Evolutionary conservation across 2,797 vertebrate genomes (phyloP).

Genomic region (Lagodon rhomboides): DNA sequence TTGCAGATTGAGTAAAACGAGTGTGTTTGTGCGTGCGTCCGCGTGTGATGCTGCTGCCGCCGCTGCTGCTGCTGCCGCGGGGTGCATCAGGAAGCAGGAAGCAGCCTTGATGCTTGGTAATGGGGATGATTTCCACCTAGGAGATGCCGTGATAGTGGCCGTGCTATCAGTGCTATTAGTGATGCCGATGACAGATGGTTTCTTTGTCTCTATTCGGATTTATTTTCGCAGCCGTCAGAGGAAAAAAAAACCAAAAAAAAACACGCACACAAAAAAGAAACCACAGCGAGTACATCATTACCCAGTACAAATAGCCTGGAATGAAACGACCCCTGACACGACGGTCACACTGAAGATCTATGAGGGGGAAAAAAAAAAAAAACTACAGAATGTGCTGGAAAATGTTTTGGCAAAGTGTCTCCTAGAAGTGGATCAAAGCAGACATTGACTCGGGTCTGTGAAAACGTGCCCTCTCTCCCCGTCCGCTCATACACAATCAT

Average conservation of each 20-base stretch:
- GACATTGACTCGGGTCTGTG: slow-evolving; percentile 82
- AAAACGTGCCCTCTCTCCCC: slow-evolving; percentile 92
- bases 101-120: slow-evolving; percentile 76
- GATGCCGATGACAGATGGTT: slow-evolving; percentile 81
- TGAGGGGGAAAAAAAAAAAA: slow-evolving; percentile 26
- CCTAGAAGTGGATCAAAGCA: slow-evolving; percentile 89
- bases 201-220: slow-evolving; percentile 80
- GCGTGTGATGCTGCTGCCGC: slow-evolving; percentile 45
- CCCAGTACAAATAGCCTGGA: slow-evolving; percentile 63
- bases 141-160: slow-evolving; percentile 78
- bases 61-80: slow-evolving; percentile 33
- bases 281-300: slow-evolving; percentile 74
- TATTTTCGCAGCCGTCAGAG: slow-evolving; percentile 78
- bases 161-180: slow-evolving; percentile 81
- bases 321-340: slow-evolving; percentile 69
- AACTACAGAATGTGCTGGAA: slow-evolving; percentile 40
- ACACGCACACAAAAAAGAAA: too few relatives aligned
- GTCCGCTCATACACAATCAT: slow-evolving; percentile 98
- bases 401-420: slow-evolving; percentile 88
- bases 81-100: slow-evolving; percentile 78
- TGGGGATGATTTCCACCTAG: slow-evolving; percentile 83
- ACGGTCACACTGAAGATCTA: slow-evolving; percentile 62
- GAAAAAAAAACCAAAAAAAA: slow-evolving; percentile 54
- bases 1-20: slow-evolving; percentile 35
- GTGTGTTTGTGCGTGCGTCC: slow-evolving; percentile 44